Evolutionary conservation across 2,113 vertebrate genomes (phyloP).

Genomic region (Pterophyllum scalare): DNA sequence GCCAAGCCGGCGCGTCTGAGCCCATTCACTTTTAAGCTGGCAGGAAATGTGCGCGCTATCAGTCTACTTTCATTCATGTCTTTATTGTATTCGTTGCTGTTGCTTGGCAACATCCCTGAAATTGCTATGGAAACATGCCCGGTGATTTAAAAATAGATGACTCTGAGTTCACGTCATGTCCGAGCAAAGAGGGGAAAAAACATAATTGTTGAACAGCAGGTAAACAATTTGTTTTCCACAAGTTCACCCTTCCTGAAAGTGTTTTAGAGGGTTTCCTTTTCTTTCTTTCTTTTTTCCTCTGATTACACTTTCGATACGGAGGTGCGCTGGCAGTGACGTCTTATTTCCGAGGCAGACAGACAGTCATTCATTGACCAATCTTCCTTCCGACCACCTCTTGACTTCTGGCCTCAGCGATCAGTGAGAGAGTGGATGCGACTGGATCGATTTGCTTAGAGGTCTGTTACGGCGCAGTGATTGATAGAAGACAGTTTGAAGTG

Average conservation of each 20-base stretch:
- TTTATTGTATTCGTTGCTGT: constrained; percentile 84
- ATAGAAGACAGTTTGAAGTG: background rate
- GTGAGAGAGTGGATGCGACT: constrained; percentile 19
- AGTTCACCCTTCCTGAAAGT: background rate
- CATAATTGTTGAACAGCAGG: background rate
- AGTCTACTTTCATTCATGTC: constrained; percentile 82
- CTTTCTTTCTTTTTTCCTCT: background rate
- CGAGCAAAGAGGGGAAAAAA: constrained; percentile 30
- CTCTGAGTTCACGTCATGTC: constrained; percentile 75
- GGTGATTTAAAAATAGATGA: constrained; percentile 81
- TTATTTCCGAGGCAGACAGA: constrained; percentile 51
- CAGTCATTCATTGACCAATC: constrained; percentile 56
- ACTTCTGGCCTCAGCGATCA: constrained; percentile 48
- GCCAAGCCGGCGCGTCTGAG: constrained; percentile 52
- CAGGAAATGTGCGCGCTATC: constrained; percentile 58
- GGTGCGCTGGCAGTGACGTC: constrained; percentile 58
- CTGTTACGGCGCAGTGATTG: background rate
- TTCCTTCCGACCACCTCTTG: constrained; percentile 52
- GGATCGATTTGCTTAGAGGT: constrained; percentile 19
- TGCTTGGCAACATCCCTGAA: constrained; percentile 87
- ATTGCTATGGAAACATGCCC: constrained; percentile 85
- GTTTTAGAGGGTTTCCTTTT: background rate
- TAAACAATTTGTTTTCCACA: background rate
- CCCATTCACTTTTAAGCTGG: constrained; percentile 62
- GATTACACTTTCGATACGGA: constrained; percentile 16